A percentile compares a stretch with the other conserved stretches of the same genome.
These are phyloP conservation scores for Sebastes itinus DNA, from an alignment of 2,797 vertebrate species.

Conservation along the genomic window DNA sequence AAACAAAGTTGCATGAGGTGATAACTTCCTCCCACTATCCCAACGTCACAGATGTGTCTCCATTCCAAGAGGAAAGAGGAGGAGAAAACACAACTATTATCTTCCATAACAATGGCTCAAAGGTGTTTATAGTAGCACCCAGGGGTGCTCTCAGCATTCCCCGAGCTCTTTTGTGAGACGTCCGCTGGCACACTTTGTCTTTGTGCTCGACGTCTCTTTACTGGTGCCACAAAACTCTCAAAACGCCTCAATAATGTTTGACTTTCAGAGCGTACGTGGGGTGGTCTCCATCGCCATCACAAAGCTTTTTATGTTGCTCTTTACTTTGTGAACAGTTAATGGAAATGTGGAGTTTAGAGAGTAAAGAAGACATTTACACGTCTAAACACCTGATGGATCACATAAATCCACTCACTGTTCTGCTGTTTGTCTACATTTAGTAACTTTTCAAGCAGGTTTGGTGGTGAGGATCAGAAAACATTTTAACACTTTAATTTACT, in stretches of 20 bases:
- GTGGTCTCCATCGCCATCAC: slow-evolving; percentile 44
- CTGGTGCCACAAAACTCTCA: slow-evolving; percentile 11
- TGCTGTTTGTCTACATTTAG: neutral
- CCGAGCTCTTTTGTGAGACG: slow-evolving; percentile 54
- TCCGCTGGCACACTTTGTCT: slow-evolving; percentile 65
- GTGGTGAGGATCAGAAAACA: neutral
- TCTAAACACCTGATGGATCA: slow-evolving; percentile 6
- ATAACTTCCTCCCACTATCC: neutral
- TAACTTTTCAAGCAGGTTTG: neutral
- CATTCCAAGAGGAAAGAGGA: slow-evolving; percentile 56
- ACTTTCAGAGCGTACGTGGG: slow-evolving; percentile 24
- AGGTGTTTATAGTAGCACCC: slow-evolving; percentile 62
- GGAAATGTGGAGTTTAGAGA: neutral
- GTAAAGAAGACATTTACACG: slow-evolving; percentile 22
- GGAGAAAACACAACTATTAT: slow-evolving; percentile 58
- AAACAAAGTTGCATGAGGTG: neutral
- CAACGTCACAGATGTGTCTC: slow-evolving; percentile 73
- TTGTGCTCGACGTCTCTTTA: slow-evolving; percentile 30
- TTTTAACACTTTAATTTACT: neutral
- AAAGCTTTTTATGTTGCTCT: slow-evolving; percentile 13
- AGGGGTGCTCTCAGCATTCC: slow-evolving; percentile 64
- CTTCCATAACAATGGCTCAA: slow-evolving; percentile 22
- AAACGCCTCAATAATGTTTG: neutral
- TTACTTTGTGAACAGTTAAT: neutral
- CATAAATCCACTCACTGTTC: neutral